Evolutionary conservation across 2,888 invertebrate species (phyloP), one percentile per base, ranked within the genome.

Genomic region (Tethea ocularis): DNA sequence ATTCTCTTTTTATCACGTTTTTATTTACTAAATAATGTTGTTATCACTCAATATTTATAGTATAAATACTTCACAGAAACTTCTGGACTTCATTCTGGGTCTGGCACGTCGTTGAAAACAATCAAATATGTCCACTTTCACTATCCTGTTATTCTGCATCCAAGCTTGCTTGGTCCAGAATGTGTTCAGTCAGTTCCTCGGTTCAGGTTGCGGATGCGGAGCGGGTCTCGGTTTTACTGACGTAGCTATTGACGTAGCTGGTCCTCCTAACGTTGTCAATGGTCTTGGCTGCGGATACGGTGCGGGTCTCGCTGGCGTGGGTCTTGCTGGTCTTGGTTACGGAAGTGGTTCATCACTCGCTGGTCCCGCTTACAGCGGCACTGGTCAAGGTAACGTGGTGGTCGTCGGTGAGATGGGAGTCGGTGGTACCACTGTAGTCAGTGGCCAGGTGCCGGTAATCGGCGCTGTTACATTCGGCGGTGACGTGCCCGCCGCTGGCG

Each of bases 321-420:
- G 17, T 53, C n/a, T n/a, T n/a, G 26, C 17, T 29, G 29, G 17
- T 53, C 20, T 33, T 10, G 53, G 53, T 17, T 53, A 53, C 29
- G 53, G 53, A n/a, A 13, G 11, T 20, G 53, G 53, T n/a, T 20
- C 53, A 3, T 17, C 29, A n/a, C 17, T 11, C 11, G 53, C 17
- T 53, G 29, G 3, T 29, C 29, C 53, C 5, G 53, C 53, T 53
- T 53, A 53, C 29, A 33, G 53, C 29, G 56, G 56, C n/a, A 51
- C n/a, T 23, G 56, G 56, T 46, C 20, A 24, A 13, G 29, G 53
- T 41, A 51, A 60, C 60, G 57, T 78, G 10, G 64, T 68, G 11
- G 69, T 77, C 8, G 38, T 67, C n/a, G 70, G 74, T 20, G 75
- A 76, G 57, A 76, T 75, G 58, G 64, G 64, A 22, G 64, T 72